Evolutionary conservation across 1,140 invertebrate species (phyloP), one percentile per base, ranked within the genome.

Genomic region (Musca domestica): DNA sequence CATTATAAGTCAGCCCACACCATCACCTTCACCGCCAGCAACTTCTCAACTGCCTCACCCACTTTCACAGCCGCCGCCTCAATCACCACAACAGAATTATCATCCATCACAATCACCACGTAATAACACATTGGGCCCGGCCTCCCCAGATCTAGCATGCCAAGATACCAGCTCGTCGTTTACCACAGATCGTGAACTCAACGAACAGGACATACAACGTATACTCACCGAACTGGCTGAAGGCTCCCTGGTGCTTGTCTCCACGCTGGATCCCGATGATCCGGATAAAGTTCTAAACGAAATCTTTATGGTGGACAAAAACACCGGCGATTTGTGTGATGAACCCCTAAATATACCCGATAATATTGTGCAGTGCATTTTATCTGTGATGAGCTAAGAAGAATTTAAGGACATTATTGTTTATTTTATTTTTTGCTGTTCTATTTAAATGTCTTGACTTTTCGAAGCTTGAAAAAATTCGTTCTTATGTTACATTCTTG

Each of bases 201-300:
- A 69, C 20, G 78, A 80, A 54, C 69, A 72, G 34, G 74, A 76
- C 30, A 76, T 80, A 46, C 73, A 80, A 72, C 72, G 76, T 74
- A 80, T 80, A 61, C 48, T 80, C 30, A 66, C 69, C 2, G 73
- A 77, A 48, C 72, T 81, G 27, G 71, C 74, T 3, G 74, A 81
- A 23, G 83, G 83, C 27, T 78, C 83, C 2, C 69, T 84, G 67
- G 78, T 81, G 22, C 71, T 84, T n/a, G 80, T 83, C 0, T 75
- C 76, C 5, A 80, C 79, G 20, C 41, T 78, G 51, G 74, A 76
- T 67, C 67, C 76, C 0, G 71, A 74, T 12, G 70, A 73, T 19
- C 71, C 76, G n/a, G 76, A 79, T 51, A 71, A 78, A 10, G 72
- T 77, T 2, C 65, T 80, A 14, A 82, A 83, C 70, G 83, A 83